A percentile compares a stretch with the other conserved stretches of the same genome.
These are phyloP conservation scores for Prietella phreatophila DNA, from an alignment of 2,113 vertebrate species.

Conservation along the genomic window DNA sequence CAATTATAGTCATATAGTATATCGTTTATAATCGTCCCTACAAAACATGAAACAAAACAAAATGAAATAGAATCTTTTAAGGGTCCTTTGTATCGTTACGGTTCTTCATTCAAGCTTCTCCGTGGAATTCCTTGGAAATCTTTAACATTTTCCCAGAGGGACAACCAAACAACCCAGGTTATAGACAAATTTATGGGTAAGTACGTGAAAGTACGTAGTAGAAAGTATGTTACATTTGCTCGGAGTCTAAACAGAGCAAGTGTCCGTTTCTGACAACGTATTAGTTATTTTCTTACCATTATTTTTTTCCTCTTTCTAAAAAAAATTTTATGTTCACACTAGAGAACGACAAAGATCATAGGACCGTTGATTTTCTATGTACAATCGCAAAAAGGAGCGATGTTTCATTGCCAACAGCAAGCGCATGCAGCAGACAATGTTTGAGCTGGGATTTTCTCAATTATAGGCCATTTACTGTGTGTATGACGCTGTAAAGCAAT, in stretches of 20 bases:
- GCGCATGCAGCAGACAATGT: neutral
- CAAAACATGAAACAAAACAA: neutral
- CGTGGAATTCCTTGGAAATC: neutral
- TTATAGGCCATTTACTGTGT: neutral
- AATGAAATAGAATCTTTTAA: neutral
- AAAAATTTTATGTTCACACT: neutral
- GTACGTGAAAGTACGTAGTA: neutral
- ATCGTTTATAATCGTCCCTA: neutral
- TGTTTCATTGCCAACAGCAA: neutral
- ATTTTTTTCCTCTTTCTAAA: too few species aligned
- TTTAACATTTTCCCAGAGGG: neutral
- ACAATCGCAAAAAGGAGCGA: neutral
- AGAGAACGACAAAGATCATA: neutral
- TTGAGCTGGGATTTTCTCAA: neutral
- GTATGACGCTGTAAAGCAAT: neutral
- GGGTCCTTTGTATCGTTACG: neutral
- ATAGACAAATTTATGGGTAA: neutral
- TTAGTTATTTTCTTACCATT: too few species aligned
- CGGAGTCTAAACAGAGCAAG: neutral
- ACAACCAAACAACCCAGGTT: neutral
- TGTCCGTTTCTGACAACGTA: too few species aligned
- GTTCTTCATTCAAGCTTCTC: neutral
- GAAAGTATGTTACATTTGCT: neutral
- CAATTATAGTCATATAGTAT: neutral
- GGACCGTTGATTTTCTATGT: neutral